phyloP scores from a whole-genome alignment of 1,140 invertebrate species.

The Papilio polytes region DNA sequence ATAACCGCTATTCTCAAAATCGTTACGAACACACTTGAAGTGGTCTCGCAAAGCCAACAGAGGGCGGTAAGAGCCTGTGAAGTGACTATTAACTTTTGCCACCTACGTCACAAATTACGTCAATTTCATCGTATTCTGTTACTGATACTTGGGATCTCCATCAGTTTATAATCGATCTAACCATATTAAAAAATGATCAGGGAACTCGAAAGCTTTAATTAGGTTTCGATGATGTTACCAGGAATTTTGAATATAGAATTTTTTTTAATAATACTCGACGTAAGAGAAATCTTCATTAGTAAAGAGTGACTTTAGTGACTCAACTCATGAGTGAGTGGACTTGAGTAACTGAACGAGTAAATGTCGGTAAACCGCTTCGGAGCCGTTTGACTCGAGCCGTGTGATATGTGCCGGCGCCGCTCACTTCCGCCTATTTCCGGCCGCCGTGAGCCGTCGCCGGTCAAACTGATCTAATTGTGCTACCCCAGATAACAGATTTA shows the following conservation, averaged over 20 bases:
- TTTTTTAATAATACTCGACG: too few species aligned
- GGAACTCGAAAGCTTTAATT: too few species aligned
- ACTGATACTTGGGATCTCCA: too few species aligned
- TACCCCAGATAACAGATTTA: constrained; percentile 21
- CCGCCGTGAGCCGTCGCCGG: constrained; percentile 55
- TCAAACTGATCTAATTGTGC: constrained; percentile 43
- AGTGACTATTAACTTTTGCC: neutral
- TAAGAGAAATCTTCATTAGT: too few species aligned
- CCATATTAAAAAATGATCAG: too few species aligned
- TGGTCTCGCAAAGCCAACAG: neutral
- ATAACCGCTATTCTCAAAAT: neutral
- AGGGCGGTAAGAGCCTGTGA: neutral
- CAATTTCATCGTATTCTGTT: neutral
- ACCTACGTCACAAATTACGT: neutral
- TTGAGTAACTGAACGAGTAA: neutral
- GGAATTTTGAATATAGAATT: too few species aligned
- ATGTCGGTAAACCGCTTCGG: constrained; percentile 9
- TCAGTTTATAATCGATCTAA: too few species aligned
- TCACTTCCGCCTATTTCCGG: constrained; percentile 72
- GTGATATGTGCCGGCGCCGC: constrained; percentile 62
- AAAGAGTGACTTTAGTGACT: neutral
- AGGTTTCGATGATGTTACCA: too few species aligned
- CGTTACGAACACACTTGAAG: neutral
- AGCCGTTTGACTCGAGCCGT: constrained; percentile 5
- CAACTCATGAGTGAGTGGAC: neutral